Percentiles rank a stretch among this genome's conserved stretches.
These are phyloP conservation scores for Xiphophorus maculatus DNA, from an alignment of 2,113 vertebrate genomes.

Conservation along the genomic window DNA sequence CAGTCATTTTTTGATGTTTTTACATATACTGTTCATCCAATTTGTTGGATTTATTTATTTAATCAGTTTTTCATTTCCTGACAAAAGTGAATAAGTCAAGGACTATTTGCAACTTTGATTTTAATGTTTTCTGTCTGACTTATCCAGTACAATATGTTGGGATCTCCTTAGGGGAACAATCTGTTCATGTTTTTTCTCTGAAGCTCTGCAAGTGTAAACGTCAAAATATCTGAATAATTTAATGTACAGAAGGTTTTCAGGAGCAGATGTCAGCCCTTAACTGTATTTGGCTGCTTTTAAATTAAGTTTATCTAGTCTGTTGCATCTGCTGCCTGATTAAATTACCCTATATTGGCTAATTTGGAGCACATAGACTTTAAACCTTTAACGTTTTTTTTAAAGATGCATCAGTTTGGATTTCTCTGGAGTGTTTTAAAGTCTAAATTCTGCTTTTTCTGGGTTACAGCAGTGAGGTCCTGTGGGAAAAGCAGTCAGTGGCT, in stretches of 20 bases:
- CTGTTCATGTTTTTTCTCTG: neutral
- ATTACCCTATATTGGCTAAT: neutral
- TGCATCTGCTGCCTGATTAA: neutral
- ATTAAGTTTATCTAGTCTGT: neutral
- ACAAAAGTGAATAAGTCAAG: too few species aligned
- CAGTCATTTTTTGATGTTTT: too few species aligned
- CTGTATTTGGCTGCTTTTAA: neutral
- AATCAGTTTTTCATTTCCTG: too few species aligned
- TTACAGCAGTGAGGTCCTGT: neutral
- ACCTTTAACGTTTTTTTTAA: neutral
- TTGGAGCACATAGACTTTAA: neutral
- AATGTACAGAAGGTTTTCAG: neutral
- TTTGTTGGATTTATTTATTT: too few species aligned
- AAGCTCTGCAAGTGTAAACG: neutral
- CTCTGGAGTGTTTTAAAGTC: neutral
- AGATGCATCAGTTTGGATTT: slow-evolving; percentile 7
- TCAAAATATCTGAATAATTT: neutral
- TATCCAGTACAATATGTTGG: neutral
- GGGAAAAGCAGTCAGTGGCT: slow-evolving; percentile 16
- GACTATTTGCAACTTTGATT: too few species aligned
- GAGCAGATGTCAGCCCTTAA: neutral
- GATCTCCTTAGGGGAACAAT: neutral
- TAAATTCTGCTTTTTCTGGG: slow-evolving; percentile 1
- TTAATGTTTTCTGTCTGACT: too few species aligned
- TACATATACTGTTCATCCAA: too few species aligned